Base-by-base conservation (phyloP, 1,140 invertebrate genomes). In the Nephila pilipes region DNA sequence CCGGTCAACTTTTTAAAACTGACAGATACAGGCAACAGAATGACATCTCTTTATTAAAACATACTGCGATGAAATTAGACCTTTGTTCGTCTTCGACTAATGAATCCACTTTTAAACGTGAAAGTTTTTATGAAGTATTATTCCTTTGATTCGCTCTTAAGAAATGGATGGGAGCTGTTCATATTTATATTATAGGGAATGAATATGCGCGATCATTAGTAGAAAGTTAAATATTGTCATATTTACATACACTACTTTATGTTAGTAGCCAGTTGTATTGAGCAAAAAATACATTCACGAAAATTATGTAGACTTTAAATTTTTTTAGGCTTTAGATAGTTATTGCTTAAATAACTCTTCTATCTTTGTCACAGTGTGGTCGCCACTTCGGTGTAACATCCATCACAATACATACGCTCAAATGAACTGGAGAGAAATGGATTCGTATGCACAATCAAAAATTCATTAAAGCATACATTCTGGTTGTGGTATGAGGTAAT, bases 191-290 rank as follows among this genome's bases (percentile, higher is more conserved):
- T 75, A 75, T 20, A 18, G 1, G 18, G 18, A 36, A 36, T 22
- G 69, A 75, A 36, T n/a, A 32, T 18, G 69, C 29, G 32, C 16
- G 36, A 75, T 20, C 18, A 36, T 75, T 36, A 75, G 69, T 36
- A 36, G 6, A 29, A 32, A 75, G 69, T 75, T 75, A 75, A 75
- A 75, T 75, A 75, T 16, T 58, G 57, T 85, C 57, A 32, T 85
- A 85, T 85, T 57, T 85, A 85, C 83, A 85, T 83, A n/a, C 16
- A 85, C 57, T 85, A 60, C 57, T 58, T 12, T 20, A 29, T 63
- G 57, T 58, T 85, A 85, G 83, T 60, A 57, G 57, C 20, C 57
- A 58, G 12, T 60, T 14, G 38, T 58, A 60, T 85, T 85, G 83
- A 85, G 83, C 83, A 85, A 85, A 60, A 36, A 54, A 22, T 60